phyloP scores from a whole-genome alignment of 2,113 vertebrate species.

The Cryptotis parvus region DNA sequence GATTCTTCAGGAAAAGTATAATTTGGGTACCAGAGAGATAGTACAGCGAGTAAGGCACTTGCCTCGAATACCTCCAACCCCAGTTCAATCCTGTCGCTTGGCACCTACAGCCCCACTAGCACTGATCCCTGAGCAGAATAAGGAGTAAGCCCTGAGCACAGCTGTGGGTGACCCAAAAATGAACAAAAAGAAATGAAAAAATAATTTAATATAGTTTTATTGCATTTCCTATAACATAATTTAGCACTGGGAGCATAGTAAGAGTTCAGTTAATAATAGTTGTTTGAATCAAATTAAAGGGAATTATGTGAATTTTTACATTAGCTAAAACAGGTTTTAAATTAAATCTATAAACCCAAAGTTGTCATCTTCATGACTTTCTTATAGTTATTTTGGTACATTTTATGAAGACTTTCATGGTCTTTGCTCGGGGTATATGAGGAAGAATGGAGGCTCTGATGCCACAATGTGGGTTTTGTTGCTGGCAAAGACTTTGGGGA shows the following conservation, averaged over 20 bases:
- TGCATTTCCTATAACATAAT: constrained; percentile 19
- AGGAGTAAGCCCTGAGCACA: too few species aligned
- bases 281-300: constrained; percentile 35
- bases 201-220: constrained; percentile 9
- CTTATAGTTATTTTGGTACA: not conserved
- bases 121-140: too few species aligned
- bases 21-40: too few species aligned
- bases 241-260: not conserved
- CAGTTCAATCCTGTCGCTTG: too few species aligned
- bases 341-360: not conserved
- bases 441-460: constrained; percentile 30
- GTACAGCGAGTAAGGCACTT: too few species aligned
- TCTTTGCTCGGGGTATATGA: not conserved
- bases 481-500: constrained; percentile 54
- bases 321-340: not conserved
- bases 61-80: too few species aligned
- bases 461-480: constrained; percentile 56
- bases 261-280: not conserved
- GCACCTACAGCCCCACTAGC: too few species aligned
- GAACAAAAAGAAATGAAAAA: not conserved
- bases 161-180: too few species aligned
- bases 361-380: not conserved
- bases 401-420: constrained; percentile 8
- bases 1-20: not conserved
- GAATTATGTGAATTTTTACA: constrained; percentile 14